phyloP scores from a whole-genome alignment of 23 tunicate genomes.

The Phallusia fumigata region DNA sequence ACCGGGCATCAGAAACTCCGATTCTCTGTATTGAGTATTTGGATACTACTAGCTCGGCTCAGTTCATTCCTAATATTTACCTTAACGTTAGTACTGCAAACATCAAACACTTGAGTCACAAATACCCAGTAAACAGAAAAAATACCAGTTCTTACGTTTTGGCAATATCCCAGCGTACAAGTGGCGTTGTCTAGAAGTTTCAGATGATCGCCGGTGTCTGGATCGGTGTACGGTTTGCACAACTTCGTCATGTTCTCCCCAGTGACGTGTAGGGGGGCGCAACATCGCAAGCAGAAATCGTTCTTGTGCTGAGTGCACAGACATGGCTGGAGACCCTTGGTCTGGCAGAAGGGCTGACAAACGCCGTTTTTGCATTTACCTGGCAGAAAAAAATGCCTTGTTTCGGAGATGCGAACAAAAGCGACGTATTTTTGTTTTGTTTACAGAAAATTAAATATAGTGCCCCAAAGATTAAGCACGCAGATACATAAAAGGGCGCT shows the following conservation, averaged over 20 bases:
- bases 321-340: slow-evolving; percentile 70
- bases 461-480: no score
- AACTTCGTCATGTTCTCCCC: slow-evolving; percentile 24
- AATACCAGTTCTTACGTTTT: slow-evolving; percentile 27
- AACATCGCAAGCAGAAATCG: slow-evolving; percentile 66
- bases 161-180: slow-evolving; percentile 81
- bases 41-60: no score
- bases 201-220: not conserved
- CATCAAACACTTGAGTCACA: no score
- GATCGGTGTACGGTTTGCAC: slow-evolving; percentile 57
- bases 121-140: no score
- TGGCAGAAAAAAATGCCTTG: not conserved
- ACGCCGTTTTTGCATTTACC: slow-evolving; percentile 79
- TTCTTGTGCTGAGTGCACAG: slow-evolving; percentile 48
- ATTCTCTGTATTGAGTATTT: no score
- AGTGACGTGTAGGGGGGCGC: slow-evolving; percentile 45
- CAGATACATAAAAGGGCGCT: no score
- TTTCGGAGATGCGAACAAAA: no score
- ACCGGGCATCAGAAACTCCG: no score
- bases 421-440: no score
- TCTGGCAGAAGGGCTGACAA: slow-evolving; percentile 73
- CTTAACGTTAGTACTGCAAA: no score
- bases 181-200: slow-evolving; percentile 60
- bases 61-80: no score
- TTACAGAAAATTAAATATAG: no score